phyloP scores from a whole-genome alignment of 2,113 vertebrate genomes.

The Malurus melanocephalus region DNA sequence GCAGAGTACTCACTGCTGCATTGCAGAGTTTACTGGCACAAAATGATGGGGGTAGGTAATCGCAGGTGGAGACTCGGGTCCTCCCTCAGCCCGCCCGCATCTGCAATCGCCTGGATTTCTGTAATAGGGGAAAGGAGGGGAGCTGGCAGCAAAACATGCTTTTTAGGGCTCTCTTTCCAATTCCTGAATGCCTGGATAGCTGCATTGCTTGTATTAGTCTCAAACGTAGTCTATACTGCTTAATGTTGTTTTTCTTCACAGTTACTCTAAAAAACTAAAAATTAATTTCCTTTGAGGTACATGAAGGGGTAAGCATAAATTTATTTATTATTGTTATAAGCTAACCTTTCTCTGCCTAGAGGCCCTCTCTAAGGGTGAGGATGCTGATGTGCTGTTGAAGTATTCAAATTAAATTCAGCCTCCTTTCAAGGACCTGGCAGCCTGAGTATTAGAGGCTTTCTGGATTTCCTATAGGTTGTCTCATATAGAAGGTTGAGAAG shows the following conservation, averaged over 20 bases:
- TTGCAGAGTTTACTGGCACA: constrained; percentile 61
- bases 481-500: not conserved
- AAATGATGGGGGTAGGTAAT: constrained; percentile 31
- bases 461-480: not conserved
- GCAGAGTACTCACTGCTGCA: constrained; percentile 56
- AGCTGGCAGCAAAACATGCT: not conserved
- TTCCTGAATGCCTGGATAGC: not conserved
- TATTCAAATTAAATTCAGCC: not conserved
- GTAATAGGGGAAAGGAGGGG: not conserved
- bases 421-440: not conserved
- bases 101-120: not conserved
- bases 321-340: not conserved
- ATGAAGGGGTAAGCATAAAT: not conserved
- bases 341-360: not conserved
- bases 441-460: not conserved
- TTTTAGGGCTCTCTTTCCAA: not conserved
- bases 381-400: not conserved
- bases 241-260: not conserved
- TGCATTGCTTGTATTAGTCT: not conserved
- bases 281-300: not conserved
- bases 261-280: not conserved
- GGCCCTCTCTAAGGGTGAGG: not conserved
- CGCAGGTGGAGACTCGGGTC: constrained; percentile 19
- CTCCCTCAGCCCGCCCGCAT: not conserved
- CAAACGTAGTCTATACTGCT: not conserved